phyloP scores from a whole-genome alignment of 2,113 vertebrate genomes.

The Pseudonaja textilis region DNA sequence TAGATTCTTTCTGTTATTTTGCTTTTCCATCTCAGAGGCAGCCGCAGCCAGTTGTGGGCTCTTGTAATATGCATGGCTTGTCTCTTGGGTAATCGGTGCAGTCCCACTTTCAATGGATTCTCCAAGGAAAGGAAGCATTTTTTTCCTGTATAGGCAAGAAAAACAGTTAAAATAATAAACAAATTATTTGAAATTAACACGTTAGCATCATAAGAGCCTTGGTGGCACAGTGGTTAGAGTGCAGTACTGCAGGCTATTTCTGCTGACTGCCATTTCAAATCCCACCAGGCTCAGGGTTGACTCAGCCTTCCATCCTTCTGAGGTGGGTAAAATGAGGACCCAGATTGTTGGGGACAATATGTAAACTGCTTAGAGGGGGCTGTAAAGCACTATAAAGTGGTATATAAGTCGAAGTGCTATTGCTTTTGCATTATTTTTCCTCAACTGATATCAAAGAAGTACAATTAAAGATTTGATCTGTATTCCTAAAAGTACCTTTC shows the following conservation, averaged over 20 bases:
- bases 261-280: no score
- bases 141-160: constrained; percentile 67
- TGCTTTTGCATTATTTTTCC: no score
- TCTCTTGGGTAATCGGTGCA: constrained; percentile 52
- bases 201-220: not conserved
- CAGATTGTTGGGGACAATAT: no score
- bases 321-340: no score
- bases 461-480: not conserved
- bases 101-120: constrained; percentile 62
- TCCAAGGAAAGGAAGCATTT: constrained; percentile 69
- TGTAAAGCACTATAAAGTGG: no score
- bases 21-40: constrained; percentile 73
- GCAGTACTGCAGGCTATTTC: no score
- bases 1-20: constrained; percentile 73
- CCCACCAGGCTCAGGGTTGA: no score
- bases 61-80: constrained; percentile 46
- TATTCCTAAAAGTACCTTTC: not conserved
- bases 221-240: no score
- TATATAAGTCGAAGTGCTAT: no score
- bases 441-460: not conserved
- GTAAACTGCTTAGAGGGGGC: no score
- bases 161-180: constrained; percentile 15
- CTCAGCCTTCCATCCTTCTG: no score
- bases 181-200: not conserved
- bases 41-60: constrained; percentile 58